Conservation (phyloP, 2,797 vertebrate species). For the Halcyon chelicuti region DNA sequence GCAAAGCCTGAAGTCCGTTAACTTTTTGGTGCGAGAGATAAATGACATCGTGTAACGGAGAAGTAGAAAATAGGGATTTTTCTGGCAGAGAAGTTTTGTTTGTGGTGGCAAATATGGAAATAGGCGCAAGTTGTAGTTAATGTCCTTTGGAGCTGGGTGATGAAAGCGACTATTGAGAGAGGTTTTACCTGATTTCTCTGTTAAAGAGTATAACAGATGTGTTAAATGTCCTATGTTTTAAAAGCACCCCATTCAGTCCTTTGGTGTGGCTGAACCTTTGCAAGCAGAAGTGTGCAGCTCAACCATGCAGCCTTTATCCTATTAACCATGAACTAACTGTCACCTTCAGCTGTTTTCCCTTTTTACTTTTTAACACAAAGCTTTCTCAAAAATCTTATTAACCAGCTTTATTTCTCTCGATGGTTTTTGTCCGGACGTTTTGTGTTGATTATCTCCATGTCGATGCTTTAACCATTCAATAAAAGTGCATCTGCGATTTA, state of each 20-base stretch:
- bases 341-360: constrained; percentile 95
- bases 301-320: constrained; percentile 89
- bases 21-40: not conserved
- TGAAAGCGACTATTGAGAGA: not conserved
- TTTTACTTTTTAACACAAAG: constrained; percentile 87
- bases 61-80: not conserved
- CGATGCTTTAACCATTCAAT: constrained; percentile 95
- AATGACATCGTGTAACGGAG: not conserved
- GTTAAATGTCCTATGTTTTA: constrained; percentile 89
- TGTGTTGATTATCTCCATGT: constrained; percentile 83
- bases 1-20: not conserved
- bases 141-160: not conserved
- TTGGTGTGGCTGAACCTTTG: constrained; percentile 83
- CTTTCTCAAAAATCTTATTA: constrained; percentile 89
- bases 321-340: constrained; percentile 99
- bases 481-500: constrained; percentile 94
- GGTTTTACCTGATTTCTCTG: constrained; percentile 59
- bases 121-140: not conserved
- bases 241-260: constrained; percentile 84
- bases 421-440: constrained; percentile 87
- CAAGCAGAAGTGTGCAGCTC: constrained; percentile 87
- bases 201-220: constrained; percentile 89
- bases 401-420: constrained; percentile 91
- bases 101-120: not conserved
- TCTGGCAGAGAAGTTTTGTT: not conserved